These are phyloP conservation scores for Anguilla pacifica DNA, from an alignment of 2,797 vertebrate species.

Conservation along the genomic window DNA sequence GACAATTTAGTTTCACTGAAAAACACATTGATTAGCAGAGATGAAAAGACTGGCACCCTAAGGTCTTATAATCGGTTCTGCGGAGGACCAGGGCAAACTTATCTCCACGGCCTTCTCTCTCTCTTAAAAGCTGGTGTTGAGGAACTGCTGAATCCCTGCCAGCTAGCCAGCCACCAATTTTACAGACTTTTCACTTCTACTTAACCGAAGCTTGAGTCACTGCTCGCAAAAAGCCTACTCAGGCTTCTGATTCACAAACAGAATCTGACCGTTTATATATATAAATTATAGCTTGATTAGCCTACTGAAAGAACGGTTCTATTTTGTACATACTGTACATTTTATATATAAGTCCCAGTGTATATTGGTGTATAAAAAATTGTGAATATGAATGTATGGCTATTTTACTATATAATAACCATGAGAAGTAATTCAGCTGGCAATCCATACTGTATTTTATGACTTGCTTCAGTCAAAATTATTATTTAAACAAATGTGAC, in stretches of 20 bases:
- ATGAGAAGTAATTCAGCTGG: too few species aligned
- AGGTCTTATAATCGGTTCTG: neutral
- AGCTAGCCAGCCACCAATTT: neutral
- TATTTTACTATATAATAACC: too few species aligned
- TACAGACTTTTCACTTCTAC: neutral
- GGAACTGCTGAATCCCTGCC: neutral
- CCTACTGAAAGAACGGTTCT: too few species aligned
- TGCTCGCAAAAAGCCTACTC: neutral
- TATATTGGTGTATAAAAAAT: too few species aligned
- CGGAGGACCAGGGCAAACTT: neutral
- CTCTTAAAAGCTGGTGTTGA: neutral
- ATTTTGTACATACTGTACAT: too few species aligned
- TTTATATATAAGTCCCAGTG: too few species aligned
- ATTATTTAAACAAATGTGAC: too few species aligned
- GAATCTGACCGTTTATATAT: too few species aligned
- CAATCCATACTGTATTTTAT: too few species aligned
- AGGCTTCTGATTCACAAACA: neutral
- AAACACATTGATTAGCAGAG: conserved; percentile 14
- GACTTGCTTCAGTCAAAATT: too few species aligned
- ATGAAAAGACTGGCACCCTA: conserved; percentile 7
- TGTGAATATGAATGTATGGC: too few species aligned
- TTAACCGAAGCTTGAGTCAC: neutral
- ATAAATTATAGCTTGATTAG: too few species aligned
- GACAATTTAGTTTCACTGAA: conserved; percentile 21
- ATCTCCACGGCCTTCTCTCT: neutral